phyloP scores from a whole-genome alignment of 1,140 invertebrate genomes.

The Ceratoteleas bidentatus region DNA sequence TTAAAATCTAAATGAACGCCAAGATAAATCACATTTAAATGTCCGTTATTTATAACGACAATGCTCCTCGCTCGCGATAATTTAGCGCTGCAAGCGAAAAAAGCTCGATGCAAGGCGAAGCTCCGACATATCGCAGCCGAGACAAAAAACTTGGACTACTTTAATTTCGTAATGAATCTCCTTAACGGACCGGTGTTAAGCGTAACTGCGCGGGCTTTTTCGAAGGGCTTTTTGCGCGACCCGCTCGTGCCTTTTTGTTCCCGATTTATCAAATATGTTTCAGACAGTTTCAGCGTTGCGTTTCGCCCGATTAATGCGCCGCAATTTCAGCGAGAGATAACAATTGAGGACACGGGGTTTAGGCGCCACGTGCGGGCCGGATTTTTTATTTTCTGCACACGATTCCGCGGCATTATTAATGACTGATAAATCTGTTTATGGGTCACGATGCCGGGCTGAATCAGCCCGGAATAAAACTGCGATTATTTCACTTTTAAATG shows the following conservation, averaged over 20 bases:
- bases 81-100: background rate
- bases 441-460: slow-evolving; percentile 27
- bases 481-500: slow-evolving; percentile 50
- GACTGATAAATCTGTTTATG: slow-evolving; percentile 49
- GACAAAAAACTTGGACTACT: slow-evolving; percentile 10
- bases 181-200: slow-evolving; percentile 27
- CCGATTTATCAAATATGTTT: slow-evolving; percentile 47
- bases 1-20: too few species aligned
- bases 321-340: slow-evolving; percentile 36
- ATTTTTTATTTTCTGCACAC: slow-evolving; percentile 10
- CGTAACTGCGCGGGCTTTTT: slow-evolving; percentile 12
- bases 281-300: slow-evolving; percentile 27
- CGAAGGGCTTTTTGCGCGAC: slow-evolving; percentile 4
- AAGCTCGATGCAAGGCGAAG: background rate
- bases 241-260: slow-evolving; percentile 7
- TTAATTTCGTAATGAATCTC: slow-evolving; percentile 37
- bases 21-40: too few species aligned
- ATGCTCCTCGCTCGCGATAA: too few species aligned
- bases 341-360: slow-evolving; percentile 11
- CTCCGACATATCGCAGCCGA: background rate
- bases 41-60: too few species aligned
- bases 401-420: slow-evolving; percentile 32
- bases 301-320: slow-evolving; percentile 26
- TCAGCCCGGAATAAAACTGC: slow-evolving; percentile 28
- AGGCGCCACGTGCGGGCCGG: background rate